Evolutionary conservation across 2,797 vertebrate species (phyloP).

Genomic region (Tinamus major): DNA sequence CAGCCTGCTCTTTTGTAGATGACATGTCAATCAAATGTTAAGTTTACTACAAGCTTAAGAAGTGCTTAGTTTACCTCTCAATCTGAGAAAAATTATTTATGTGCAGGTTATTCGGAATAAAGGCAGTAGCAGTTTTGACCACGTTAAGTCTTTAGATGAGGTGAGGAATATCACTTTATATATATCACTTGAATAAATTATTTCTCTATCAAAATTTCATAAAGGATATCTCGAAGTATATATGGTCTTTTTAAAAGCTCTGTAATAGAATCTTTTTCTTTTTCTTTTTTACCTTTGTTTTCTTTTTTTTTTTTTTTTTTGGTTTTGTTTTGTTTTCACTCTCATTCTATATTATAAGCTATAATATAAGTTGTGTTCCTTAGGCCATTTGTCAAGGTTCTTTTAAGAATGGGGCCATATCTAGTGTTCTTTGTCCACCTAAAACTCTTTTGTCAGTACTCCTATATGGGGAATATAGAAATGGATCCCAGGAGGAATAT

Average conservation of each 20-base stretch:
- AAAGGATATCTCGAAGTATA: not conserved
- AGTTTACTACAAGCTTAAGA: not conserved
- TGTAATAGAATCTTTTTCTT: not conserved
- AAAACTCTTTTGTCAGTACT: constrained; percentile 43
- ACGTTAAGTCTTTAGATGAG: not conserved
- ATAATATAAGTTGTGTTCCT: not conserved
- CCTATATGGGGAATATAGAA: constrained; percentile 18
- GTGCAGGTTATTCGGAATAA: not conserved
- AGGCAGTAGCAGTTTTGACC: not conserved
- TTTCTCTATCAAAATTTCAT: not conserved
- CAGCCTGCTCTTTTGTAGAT: not conserved
- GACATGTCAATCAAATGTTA: not conserved
- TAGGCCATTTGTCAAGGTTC: not conserved
- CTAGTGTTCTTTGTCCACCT: constrained; percentile 31
- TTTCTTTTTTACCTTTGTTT: no score
- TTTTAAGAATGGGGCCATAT: constrained; percentile 4
- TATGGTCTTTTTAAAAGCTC: no score
- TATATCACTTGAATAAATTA: not conserved
- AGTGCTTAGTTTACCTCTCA: not conserved
- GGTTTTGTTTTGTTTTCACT: not conserved
- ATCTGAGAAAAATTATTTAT: not conserved
- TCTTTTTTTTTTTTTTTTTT: not conserved
- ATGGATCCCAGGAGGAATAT: constrained; percentile 38
- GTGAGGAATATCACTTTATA: not conserved
- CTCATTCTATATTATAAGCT: not conserved